Evolutionary conservation across 2,888 invertebrate species (phyloP), one percentile per base, ranked within the genome.

Genomic region (Neria commutata): DNA sequence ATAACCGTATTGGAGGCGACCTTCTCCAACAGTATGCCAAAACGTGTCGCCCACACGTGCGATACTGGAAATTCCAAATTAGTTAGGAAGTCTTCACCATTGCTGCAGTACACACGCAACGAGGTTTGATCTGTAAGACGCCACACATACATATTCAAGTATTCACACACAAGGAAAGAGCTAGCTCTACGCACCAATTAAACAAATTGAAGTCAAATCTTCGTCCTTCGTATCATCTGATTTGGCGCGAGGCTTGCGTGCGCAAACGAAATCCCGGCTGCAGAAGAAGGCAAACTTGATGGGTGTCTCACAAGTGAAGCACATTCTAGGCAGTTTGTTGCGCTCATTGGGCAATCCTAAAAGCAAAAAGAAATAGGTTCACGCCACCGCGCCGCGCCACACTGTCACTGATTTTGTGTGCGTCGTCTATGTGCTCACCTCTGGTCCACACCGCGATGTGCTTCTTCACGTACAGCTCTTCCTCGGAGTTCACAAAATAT

Each of bases 401-500:
- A n/a, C n/a, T n/a, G n/a, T n/a, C n/a, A n/a, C n/a, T n/a, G n/a
- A n/a, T n/a, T n/a, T n/a, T 14, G 4, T 37, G 16, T 37, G 37
- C 37, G 4, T 37, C 6, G 6, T 37, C n/a, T 14, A 37, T 26
- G n/a, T 26, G 14, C 10, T 6, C 72, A 86, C 86, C 89, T 83
- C 85, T 85, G 10, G 88, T 90, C 91, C 92, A 93, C 29, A 95
- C 87, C 3, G 92, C 94, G 17, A 92, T 91, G 74, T 91, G 88
- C 1, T 91, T 93, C 70, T 89, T 90, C 1, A 92, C 87, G 84
- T 94, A 96, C 54, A 96, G 82, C 77, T 96, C 96, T 77, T 95
- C 95, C 80, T 95, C 95, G 76, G 87, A 85, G 72, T 81, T 82
- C 0, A 81, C 76, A 57, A 76, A 70, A 33, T 71, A 77, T 56